Conservation (phyloP, 1,140 invertebrate species). For the Calycopis cecrops region DNA sequence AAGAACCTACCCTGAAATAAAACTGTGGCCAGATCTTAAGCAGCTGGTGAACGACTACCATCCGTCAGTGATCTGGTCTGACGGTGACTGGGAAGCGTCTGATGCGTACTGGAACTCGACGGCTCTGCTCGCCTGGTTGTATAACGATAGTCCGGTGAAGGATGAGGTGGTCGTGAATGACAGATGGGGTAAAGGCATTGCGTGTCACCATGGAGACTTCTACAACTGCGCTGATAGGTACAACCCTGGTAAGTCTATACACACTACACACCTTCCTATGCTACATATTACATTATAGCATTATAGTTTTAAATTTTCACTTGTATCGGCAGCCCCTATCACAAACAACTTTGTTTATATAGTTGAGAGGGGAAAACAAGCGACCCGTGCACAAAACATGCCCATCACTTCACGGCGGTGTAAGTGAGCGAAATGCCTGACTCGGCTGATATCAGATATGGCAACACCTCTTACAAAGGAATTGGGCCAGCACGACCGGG, state of each 20-base stretch:
- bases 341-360: too few relatives aligned
- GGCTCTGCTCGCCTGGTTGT: constrained; percentile 93
- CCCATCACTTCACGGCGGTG: too few relatives aligned
- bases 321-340: too few relatives aligned
- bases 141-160: constrained; percentile 95
- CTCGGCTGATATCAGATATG: too few relatives aligned
- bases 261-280: not conserved
- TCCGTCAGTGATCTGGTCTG: constrained; percentile 95
- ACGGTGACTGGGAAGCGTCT: constrained; percentile 91
- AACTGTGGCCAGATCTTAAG: constrained; percentile 84
- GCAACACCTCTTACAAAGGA: too few relatives aligned
- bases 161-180: constrained; percentile 92
- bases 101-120: constrained; percentile 89
- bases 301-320: too few relatives aligned
- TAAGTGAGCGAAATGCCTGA: too few relatives aligned
- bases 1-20: constrained; percentile 79
- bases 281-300: too few relatives aligned
- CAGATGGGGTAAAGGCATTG: constrained; percentile 87
- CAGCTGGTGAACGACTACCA: constrained; percentile 86
- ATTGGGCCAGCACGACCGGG: too few relatives aligned
- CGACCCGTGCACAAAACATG: too few relatives aligned
- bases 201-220: constrained; percentile 93
- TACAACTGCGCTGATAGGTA: constrained; percentile 90
- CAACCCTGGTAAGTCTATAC: constrained; percentile 87
- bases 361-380: too few relatives aligned